Percentiles rank a stretch among this genome's conserved stretches.
These are phyloP conservation scores for Dendroctonus ponderosae DNA, from an alignment of 1,140 invertebrate genomes.

Conservation along the genomic window DNA sequence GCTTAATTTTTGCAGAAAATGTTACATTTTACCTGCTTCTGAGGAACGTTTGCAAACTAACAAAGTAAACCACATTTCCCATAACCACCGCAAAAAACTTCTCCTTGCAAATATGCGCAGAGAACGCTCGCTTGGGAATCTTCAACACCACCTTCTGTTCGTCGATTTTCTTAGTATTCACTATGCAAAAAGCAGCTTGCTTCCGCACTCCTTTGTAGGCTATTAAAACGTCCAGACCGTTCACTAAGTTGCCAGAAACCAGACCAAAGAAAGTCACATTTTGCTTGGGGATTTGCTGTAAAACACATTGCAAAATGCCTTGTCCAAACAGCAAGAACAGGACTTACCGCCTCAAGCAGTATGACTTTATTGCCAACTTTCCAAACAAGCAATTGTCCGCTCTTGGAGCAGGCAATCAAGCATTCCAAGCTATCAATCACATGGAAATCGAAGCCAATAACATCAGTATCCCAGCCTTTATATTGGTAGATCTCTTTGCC, in stretches of 20 bases:
- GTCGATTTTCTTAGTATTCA: constrained; percentile 27
- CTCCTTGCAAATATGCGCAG: constrained; percentile 21
- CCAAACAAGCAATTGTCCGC: constrained; percentile 57
- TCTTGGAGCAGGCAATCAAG: constrained; percentile 57
- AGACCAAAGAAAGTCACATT: constrained; percentile 39
- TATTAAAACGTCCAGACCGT: constrained; percentile 31
- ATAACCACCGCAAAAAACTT: constrained; percentile 35
- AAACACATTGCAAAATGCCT: constrained; percentile 24
- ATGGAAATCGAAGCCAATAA: constrained; percentile 54
- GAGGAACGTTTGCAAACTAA: constrained; percentile 17
- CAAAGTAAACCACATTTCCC: constrained; percentile 28
- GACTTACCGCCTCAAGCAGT: constrained; percentile 52
- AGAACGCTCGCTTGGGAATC: constrained; percentile 14
- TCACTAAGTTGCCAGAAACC: constrained; percentile 15
- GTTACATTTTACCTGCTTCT: constrained; percentile 29
- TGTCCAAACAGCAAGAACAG: neutral
- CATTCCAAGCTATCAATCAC: constrained; percentile 51
- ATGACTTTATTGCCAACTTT: constrained; percentile 55
- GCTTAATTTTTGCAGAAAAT: constrained; percentile 47
- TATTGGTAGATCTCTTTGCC: constrained; percentile 57
- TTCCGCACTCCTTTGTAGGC: constrained; percentile 28
- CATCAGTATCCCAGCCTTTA: constrained; percentile 51
- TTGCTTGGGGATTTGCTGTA: constrained; percentile 37
- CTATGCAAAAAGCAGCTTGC: constrained; percentile 17
- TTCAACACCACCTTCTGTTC: constrained; percentile 23